Base-by-base conservation (phyloP, 1,140 invertebrate genomes). In the Nylanderia fulva region DNA sequence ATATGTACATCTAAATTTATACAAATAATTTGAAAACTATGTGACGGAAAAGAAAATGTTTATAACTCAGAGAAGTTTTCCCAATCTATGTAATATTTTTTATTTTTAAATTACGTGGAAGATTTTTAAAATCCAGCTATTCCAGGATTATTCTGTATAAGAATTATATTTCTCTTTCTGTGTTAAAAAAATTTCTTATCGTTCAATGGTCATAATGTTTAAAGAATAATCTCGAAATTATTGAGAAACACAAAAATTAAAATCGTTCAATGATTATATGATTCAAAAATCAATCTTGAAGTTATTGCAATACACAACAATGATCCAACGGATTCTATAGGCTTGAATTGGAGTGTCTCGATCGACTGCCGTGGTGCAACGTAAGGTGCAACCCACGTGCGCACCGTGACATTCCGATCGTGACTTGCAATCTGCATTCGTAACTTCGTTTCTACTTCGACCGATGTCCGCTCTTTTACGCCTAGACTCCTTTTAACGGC, bases 341-440 rank as follows among this genome's bases (percentile, higher is more conserved):
- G 0, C 13, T 61, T 21, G 39, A 13, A 76, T 68, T 39, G 24
- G 36, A 27, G 54, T 52, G 33, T 4, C 54, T 72, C 48, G 66
- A 71, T 56, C 48, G 33, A 56, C 18, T 39, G 29, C 29, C 15
- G 29, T 21, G 24, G 24, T 56, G 52, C 63, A 39, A 61, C 45
- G 52, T 66, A 68, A 86, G 61, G 27, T 42, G 33, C 71, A 66
- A 71, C 66, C 66, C 64, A 72, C 9, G 56, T 68, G 21, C 29
- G 80, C 54, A 72, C 68, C 68, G 56, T 74, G 68, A 83, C 79
- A 83, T 83, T 83, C 79, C 79, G 33, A 83, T 60, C 79, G 66
- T 75, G 69, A 75, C 69, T 72, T 83, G 79, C 79, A 83, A 75
- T 75, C 69, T 83, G 79, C 39, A 83, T 75, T 83, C 18, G 79